These are phyloP conservation scores for Neoascia interrupta DNA, from an alignment of 2,888 invertebrate genomes.

Conservation along the genomic window DNA sequence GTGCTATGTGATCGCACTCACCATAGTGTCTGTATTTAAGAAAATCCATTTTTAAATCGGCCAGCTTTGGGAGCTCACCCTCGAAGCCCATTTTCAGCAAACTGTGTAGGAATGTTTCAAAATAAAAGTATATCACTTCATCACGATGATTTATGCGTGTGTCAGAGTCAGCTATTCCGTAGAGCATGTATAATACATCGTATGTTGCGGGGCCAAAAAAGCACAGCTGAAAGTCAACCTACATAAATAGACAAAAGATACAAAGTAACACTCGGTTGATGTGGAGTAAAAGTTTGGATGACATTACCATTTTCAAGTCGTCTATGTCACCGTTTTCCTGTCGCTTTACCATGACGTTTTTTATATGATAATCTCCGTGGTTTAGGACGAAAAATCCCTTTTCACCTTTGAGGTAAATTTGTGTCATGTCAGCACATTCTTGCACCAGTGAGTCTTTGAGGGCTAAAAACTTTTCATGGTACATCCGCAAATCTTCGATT, in stretches of 20 bases:
- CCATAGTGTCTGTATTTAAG: too few species aligned
- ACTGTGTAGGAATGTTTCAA: conserved; percentile 65
- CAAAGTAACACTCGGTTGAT: not conserved
- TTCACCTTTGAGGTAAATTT: too few species aligned
- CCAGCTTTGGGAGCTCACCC: conserved; percentile 71
- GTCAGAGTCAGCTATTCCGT: conserved; percentile 70
- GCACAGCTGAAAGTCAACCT: conserved; percentile 73
- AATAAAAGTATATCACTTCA: conserved; percentile 72
- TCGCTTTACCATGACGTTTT: conserved; percentile 74
- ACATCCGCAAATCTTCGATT: too few species aligned
- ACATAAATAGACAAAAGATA: not conserved
- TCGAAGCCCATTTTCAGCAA: conserved; percentile 70
- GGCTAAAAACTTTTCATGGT: too few species aligned
- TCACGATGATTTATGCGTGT: conserved; percentile 69
- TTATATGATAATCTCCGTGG: conserved; percentile 75
- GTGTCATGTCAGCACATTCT: too few species aligned
- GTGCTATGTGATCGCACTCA: too few species aligned
- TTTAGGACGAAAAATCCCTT: conserved; percentile 66
- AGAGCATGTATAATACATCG: conserved; percentile 72
- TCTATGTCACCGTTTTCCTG: conserved; percentile 31
- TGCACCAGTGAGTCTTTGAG: too few species aligned
- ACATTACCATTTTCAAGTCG: conserved; percentile 69
- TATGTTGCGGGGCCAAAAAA: conserved; percentile 70
- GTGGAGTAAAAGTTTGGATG: not conserved
- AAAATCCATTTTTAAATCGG: conserved; percentile 69